Base-by-base conservation (phyloP, 1,140 invertebrate species). In the Tigriopus japonicus region DNA sequence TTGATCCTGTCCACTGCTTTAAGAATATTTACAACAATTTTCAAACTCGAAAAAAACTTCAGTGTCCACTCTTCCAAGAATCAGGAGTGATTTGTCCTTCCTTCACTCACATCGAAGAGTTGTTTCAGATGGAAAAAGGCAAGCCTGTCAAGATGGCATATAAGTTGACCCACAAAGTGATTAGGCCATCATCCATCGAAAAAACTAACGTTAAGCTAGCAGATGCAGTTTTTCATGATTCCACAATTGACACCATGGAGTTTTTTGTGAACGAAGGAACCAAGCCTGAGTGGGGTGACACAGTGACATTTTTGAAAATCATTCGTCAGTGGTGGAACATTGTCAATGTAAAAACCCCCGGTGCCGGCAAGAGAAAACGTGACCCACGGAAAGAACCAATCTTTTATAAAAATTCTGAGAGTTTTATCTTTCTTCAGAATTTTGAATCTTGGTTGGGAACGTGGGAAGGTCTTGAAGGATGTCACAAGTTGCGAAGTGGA, bases 21-120 rank as follows among this genome's bases (percentile, higher is more conserved):
- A 54, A 28, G 35, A 54, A 54, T 54, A 6, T 19, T 23, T 54
- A 54, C 52, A 54, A 54, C 35, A 23, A 28, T 13, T 54, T 54
- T 23, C 17, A 21, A 23, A 54, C n/a, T 35, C n/a, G 35, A 54
- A 28, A 28, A 54, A 23, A 23, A 6, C 35, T 23, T 6, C 5
- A n/a, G 14, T 54, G 14, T 14, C 35, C 52, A 10, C 17, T 6
- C 17, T n/a, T 54, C 17, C 52, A 21, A 3, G 17, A 5, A 54
- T 21, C 52, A 14, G 19, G 19, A 54, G 21, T 3, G 21, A n/a
- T 54, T 5, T 6, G 17, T 5, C 52, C 52, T 5, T 23, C 21
- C 52, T 54, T 54, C 52, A 28, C 17, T 6, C 52, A 54, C 35
- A 54, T 54, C 6, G 35, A 28, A 54, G 52, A 54, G 17, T 23